Base-by-base conservation (phyloP, 2,888 invertebrate genomes). In the Theristus sp. region DNA sequence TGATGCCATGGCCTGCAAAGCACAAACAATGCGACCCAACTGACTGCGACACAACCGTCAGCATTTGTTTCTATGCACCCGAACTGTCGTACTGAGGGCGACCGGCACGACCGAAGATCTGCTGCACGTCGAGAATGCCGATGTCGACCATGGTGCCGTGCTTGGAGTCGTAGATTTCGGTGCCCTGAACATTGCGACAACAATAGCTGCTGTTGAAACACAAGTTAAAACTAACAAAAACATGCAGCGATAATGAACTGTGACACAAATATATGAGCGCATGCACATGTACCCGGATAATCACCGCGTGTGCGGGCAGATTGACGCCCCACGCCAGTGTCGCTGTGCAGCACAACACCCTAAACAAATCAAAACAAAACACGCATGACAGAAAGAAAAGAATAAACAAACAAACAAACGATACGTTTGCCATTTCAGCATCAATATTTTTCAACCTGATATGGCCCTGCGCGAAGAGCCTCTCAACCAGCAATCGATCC, bases 261-360 rank as follows among this genome's bases (percentile, higher is more conserved):
- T 38, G 17, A 6, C 17, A 38, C n/a, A n/a, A n/a, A n/a, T n/a
- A n/a, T n/a, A n/a, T n/a, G n/a, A n/a, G n/a, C n/a, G n/a, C n/a
- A n/a, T n/a, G n/a, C n/a, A n/a, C 17, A 38, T n/a, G 17, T 10
- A 87, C 89, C 76, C 87, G 84, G 65, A 93, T 93, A 57, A 98
- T 83, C 64, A 98, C 96, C 31, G 90, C 94, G 75, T 96, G 94
- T 0, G 98, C 98, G 0, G 98, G 98, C 65, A 99, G 80, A 78
- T 99, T 99, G 3, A 99, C 96, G 67, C 98, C 98, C 98, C 98
- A 99, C 29, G 98, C 98, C 31, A 99, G 79, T 0, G 98, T 99
- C 0, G 98, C 88, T 0, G 98, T 99, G 74, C 96, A 96, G 13
- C 91, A 87, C 1, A 99, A 78, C 20, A 81, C 89, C 31, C 63